These are phyloP conservation scores for Miltochrista miniata DNA, from an alignment of 2,888 invertebrate species.

Conservation along the genomic window DNA sequence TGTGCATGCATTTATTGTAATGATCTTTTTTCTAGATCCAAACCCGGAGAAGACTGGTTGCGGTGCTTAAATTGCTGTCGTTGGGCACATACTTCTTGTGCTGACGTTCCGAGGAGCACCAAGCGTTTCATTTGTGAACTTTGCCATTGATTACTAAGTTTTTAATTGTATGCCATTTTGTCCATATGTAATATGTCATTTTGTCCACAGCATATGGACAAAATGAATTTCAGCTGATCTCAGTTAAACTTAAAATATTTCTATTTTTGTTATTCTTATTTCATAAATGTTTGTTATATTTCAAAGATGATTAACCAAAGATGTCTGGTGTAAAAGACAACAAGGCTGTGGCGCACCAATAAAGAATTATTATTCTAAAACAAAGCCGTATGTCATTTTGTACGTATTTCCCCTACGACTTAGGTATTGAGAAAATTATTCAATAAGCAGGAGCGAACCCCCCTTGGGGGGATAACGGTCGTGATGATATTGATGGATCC, in stretches of 20 bases:
- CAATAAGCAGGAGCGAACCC: too few relatives aligned
- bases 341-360: background rate
- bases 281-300: background rate
- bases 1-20: constrained; percentile 17
- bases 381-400: background rate
- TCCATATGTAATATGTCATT: background rate
- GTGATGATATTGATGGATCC: too few relatives aligned
- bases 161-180: background rate
- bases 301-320: background rate
- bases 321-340: background rate
- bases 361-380: background rate
- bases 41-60: background rate
- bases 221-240: background rate
- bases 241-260: background rate
- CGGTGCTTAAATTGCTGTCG: background rate
- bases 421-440: too few relatives aligned
- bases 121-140: constrained; percentile 16
- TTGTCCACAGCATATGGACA: background rate
- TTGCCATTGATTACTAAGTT: constrained; percentile 12
- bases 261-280: background rate
- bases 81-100: constrained; percentile 24
- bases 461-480: too few relatives aligned
- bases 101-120: constrained; percentile 10
- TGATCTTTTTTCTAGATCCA: constrained; percentile 5
- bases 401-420: background rate